phyloP scores from a whole-genome alignment of 2,797 vertebrate genomes.

The Sebastes taczanowskii region DNA sequence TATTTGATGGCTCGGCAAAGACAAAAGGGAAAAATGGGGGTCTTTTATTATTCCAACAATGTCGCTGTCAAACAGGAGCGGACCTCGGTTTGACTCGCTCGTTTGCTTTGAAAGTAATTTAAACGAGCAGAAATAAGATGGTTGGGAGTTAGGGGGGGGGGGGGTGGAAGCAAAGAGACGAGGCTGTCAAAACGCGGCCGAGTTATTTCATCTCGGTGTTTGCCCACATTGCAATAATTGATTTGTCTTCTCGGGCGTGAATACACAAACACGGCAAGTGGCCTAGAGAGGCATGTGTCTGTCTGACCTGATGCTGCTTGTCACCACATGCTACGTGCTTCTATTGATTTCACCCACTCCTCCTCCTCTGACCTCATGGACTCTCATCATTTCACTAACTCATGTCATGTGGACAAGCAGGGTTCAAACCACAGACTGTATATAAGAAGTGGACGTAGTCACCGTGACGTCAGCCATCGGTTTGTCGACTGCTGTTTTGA shows the following conservation, averaged over 20 bases:
- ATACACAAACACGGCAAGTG: slow-evolving; percentile 34
- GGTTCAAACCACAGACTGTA: not conserved
- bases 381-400: not conserved
- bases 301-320: slow-evolving; percentile 28
- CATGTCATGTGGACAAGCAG: not conserved
- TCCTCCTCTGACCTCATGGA: not conserved
- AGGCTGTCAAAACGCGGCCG: slow-evolving; percentile 36
- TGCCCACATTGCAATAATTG: slow-evolving; percentile 54
- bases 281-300: slow-evolving; percentile 23
- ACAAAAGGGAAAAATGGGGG: slow-evolving; percentile 41
- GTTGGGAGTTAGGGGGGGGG: not conserved
- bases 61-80: slow-evolving; percentile 42
- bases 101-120: slow-evolving; percentile 44
- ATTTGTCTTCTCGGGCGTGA: slow-evolving; percentile 52
- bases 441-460: too few species aligned
- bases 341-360: not conserved
- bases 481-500: rapidly evolving
- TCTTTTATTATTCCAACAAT: slow-evolving; percentile 56
- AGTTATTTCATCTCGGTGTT: slow-evolving; percentile 61
- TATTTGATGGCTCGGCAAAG: slow-evolving; percentile 48
- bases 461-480: rapidly evolving
- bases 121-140: slow-evolving; percentile 54
- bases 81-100: slow-evolving; percentile 19
- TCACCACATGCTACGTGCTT: not conserved
- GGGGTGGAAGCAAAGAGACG: not conserved